phyloP scores from a whole-genome alignment of 2,113 vertebrate genomes.

The Cephalopterus ornatus region DNA sequence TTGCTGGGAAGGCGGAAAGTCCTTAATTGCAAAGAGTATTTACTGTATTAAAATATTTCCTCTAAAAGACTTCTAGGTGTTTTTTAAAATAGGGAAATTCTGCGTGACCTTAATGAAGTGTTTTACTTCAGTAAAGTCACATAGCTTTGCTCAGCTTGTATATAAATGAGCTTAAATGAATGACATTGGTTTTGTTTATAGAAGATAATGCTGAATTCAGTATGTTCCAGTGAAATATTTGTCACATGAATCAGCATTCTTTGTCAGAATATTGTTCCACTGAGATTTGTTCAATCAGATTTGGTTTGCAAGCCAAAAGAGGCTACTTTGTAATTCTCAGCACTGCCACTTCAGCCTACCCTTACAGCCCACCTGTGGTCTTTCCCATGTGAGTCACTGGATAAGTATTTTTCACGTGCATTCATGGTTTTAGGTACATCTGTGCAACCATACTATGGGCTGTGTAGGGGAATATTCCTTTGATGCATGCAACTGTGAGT shows the following conservation, averaged over 20 bases:
- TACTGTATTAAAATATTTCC: background rate
- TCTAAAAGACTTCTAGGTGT: background rate
- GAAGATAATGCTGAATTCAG: background rate
- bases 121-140: background rate
- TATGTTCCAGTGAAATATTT: background rate
- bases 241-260: background rate
- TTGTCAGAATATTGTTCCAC: background rate
- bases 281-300: background rate
- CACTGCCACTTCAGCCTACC: background rate
- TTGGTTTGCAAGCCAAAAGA: background rate
- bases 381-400: background rate
- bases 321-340: background rate
- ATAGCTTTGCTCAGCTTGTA: background rate
- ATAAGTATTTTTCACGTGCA: background rate
- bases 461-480: background rate
- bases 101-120: background rate
- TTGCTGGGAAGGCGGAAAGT: background rate
- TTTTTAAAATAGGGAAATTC: background rate
- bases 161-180: background rate
- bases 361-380: background rate
- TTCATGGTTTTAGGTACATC: background rate
- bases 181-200: background rate
- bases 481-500: background rate
- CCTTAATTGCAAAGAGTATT: background rate
- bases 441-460: background rate